Evolutionary conservation across 2,888 invertebrate genomes (phyloP), one percentile per base, ranked within the genome.

Genomic region (Brachyptera risi): DNA sequence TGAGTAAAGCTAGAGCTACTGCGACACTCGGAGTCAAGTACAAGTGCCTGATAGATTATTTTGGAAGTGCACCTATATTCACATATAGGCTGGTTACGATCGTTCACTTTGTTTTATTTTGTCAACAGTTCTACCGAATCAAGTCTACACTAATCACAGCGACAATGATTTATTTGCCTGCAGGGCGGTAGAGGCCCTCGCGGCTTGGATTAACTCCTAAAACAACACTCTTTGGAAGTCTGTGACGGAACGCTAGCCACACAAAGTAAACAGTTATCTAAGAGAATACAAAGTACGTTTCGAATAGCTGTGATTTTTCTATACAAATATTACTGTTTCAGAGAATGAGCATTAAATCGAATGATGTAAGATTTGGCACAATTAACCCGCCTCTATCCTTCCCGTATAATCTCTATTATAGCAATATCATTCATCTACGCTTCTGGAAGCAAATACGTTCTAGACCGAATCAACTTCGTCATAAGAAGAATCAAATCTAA

Each of bases 91-190:
- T 31, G 5, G 5, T 31, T 7, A 11, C 11, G 11, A 7, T 31
- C 31, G 31, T 31, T 7, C 11, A 7, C 5, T 31, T 5, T 7
- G 31, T 31, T 31, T n/a, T n/a, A n/a, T n/a, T n/a, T n/a, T n/a
- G n/a, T n/a, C n/a, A n/a, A n/a, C n/a, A n/a, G n/a, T n/a, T n/a
- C n/a, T n/a, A n/a, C n/a, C n/a, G n/a, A n/a, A n/a, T n/a, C 31
- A 31, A 37, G 17, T 54, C 64, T 64, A 64, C 57, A 31, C 64
- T 64, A 64, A 61, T 64, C 64, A 64, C 64, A 64, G 64, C 64
- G 57, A 64, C 64, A 64, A 42, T 63, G 60, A 63, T 61, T 31
- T 37, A 63, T 61, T 31, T 37, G 63, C 63, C 63, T 58, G 62
- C 47, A 37, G 31, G 31, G 7, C 5, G 11, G 11, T 31, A 31